Evolutionary conservation across 2,797 vertebrate species (phyloP), one percentile per base, ranked within the genome.

Genomic region (Phrynocephalus forsythii): DNA sequence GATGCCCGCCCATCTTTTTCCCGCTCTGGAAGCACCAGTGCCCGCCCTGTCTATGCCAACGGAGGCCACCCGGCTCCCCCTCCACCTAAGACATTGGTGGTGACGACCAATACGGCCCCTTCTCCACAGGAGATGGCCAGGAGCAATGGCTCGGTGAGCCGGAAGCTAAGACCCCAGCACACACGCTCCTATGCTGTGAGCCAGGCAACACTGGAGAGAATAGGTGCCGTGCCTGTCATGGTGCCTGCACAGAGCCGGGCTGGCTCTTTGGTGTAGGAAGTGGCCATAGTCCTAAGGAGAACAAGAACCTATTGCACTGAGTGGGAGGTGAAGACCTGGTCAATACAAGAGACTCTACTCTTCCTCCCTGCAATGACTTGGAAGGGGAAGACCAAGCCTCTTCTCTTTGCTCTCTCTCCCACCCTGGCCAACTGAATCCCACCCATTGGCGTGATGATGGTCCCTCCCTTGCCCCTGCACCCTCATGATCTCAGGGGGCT

Each of bases 171-270:
- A 92, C 96, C 95, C 6, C 91, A 97, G 0, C 98, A 97, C 94
- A 97, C 98, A 0, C 98, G 98, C 89, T 98, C 98, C 76, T 98
- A 98, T 1, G 98, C 98, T 0, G 95, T 99, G 90, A 99, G 98
- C 95, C 98, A 99, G 94, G 98, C 98, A 82, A 98, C 98, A 0
- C 96, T 99, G 96, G 98, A 99, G 96, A 96, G 98, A 79, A 99
- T 99, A 67, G 99, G 99, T 38, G 99, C 98, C 0, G 97, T 99
- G 75, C 98, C 99, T 0, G 98, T 99, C 89, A 99, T 99, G 99
- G 98, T 99, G 92, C 98, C 99, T 0, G 98, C 98, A 44, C 99
- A 99, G 96, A 99, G 97, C 97, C 97, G 98, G 93, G 98, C 99
- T 0, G 99, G 99, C 56, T 99, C 99, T 6, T 96, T 99, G 84